These are phyloP conservation scores for Brenthis hecate DNA, from an alignment of 2,888 invertebrate species.

Conservation along the genomic window DNA sequence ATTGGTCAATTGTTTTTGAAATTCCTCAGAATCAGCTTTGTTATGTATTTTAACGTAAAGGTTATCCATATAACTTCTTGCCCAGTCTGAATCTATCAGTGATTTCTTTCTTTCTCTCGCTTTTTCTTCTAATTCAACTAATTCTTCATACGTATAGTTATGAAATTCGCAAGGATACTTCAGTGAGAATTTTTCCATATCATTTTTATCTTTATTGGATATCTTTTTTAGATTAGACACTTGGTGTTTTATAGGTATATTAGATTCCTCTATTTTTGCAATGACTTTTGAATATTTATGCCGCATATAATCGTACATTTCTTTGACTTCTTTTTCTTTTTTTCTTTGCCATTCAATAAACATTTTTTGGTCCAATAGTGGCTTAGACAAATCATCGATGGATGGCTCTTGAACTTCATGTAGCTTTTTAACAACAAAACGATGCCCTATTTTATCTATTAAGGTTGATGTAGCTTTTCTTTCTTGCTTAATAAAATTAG, in stretches of 20 bases:
- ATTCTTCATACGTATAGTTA: slow-evolving; percentile 69
- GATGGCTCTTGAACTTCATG: slow-evolving; percentile 58
- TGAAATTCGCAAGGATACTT: slow-evolving; percentile 63
- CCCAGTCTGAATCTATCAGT: slow-evolving; percentile 65
- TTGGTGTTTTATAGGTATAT: slow-evolving; percentile 47
- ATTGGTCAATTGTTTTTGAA: slow-evolving; percentile 77
- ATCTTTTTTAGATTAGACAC: slow-evolving; percentile 43
- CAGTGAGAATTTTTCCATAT: slow-evolving; percentile 63
- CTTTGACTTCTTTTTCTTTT: slow-evolving; percentile 70
- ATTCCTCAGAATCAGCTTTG: slow-evolving; percentile 66
- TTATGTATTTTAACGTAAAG: slow-evolving; percentile 71
- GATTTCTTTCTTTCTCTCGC: slow-evolving; percentile 54
- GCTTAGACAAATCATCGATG: slow-evolving; percentile 68
- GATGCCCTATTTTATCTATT: slow-evolving; percentile 64
- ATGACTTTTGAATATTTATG: slow-evolving; percentile 69
- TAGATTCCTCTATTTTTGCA: slow-evolving; percentile 58
- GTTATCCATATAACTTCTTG: slow-evolving; percentile 73
- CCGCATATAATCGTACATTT: slow-evolving; percentile 66
- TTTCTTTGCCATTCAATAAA: slow-evolving; percentile 83
- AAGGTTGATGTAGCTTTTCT: slow-evolving; percentile 67
- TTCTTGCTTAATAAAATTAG: slow-evolving; percentile 78
- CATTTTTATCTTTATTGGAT: slow-evolving; percentile 53
- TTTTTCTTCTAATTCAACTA: slow-evolving; percentile 61
- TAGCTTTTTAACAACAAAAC: slow-evolving; percentile 64
- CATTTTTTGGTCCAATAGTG: slow-evolving; percentile 71